Conservation (phyloP, 2,888 invertebrate genomes). For the Lordiphosa andalusiaca region DNA sequence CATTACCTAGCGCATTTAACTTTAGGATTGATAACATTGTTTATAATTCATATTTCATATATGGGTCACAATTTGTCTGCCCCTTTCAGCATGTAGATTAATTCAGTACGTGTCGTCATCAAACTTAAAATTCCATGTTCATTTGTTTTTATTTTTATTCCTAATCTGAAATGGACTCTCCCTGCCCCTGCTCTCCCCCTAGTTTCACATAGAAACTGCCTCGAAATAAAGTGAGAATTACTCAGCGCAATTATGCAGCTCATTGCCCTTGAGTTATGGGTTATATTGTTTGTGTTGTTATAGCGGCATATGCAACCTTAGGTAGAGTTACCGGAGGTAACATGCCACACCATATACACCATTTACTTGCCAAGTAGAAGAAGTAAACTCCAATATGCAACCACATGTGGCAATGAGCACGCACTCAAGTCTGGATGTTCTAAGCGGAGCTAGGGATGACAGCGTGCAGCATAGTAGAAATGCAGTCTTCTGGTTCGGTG, state of each 20-base stretch:
- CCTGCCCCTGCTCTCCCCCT: neutral
- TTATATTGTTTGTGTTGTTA: slow-evolving; percentile 28
- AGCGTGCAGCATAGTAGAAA: neutral
- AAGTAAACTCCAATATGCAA: slow-evolving; percentile 53
- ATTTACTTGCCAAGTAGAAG: slow-evolving; percentile 6
- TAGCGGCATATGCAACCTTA: slow-evolving; percentile 48
- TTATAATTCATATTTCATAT: slow-evolving; percentile 3
- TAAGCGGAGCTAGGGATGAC: slow-evolving; percentile 2
- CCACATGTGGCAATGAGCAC: slow-evolving; percentile 58
- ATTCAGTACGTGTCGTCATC: neutral
- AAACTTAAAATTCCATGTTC: slow-evolving; percentile 5
- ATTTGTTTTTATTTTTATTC: neutral
- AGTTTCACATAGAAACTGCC: slow-evolving; percentile 50
- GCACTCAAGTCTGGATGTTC: slow-evolving; percentile 36
- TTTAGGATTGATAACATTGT: no score
- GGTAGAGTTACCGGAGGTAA: slow-evolving; percentile 13
- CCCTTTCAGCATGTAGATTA: neutral
- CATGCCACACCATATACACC: slow-evolving; percentile 17
- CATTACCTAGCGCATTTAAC: no score
- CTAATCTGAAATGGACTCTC: slow-evolving; percentile 6
- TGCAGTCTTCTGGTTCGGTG: no score
- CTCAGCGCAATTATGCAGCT: slow-evolving; percentile 74
- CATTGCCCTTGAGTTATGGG: slow-evolving; percentile 69
- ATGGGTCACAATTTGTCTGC: slow-evolving; percentile 10
- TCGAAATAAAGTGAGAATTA: slow-evolving; percentile 67